Conservation (phyloP, 2,113 vertebrate genomes). For the Takifugu flavidus region DNA sequence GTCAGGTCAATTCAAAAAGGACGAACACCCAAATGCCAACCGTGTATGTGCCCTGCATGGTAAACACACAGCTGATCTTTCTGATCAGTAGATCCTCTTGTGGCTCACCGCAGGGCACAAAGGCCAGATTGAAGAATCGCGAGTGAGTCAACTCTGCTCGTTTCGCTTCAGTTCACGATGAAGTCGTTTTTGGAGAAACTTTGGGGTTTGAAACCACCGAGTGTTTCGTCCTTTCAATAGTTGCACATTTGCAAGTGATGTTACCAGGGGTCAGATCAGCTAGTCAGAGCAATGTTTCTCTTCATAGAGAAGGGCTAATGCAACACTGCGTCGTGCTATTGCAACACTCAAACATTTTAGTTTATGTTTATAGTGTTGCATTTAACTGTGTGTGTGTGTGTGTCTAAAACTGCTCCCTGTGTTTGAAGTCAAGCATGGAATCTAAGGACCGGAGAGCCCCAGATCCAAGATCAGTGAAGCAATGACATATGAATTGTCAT, state of each 20-base stretch:
- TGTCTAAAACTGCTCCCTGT: too few species aligned
- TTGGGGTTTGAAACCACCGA: neutral
- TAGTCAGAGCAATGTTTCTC: too few species aligned
- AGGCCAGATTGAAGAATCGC: slow-evolving; percentile 69
- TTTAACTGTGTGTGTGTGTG: too few species aligned
- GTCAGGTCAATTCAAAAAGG: slow-evolving; percentile 47
- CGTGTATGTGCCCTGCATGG: slow-evolving; percentile 63
- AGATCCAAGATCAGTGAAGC: neutral
- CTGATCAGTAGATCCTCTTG: slow-evolving; percentile 67
- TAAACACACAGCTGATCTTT: slow-evolving; percentile 72
- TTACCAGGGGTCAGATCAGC: too few species aligned
- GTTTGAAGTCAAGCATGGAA: neutral
- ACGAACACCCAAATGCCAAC: slow-evolving; percentile 42
- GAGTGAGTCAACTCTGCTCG: slow-evolving; percentile 28
- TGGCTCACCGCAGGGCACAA: slow-evolving; percentile 61
- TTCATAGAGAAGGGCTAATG: too few species aligned
- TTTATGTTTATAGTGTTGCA: too few species aligned
- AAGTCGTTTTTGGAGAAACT: slow-evolving; percentile 8
- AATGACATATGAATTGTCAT: neutral
- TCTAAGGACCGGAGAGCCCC: neutral
- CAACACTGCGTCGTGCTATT: too few species aligned
- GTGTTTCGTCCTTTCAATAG: neutral
- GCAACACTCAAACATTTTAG: too few species aligned
- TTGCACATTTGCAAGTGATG: slow-evolving; percentile 5
- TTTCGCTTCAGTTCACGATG: slow-evolving; percentile 34